A percentile compares a stretch with the other conserved stretches of the same genome.
Evolutionary conservation across 1,140 invertebrate species (phyloP).

Genomic region (Trigoniulus corallinus): DNA sequence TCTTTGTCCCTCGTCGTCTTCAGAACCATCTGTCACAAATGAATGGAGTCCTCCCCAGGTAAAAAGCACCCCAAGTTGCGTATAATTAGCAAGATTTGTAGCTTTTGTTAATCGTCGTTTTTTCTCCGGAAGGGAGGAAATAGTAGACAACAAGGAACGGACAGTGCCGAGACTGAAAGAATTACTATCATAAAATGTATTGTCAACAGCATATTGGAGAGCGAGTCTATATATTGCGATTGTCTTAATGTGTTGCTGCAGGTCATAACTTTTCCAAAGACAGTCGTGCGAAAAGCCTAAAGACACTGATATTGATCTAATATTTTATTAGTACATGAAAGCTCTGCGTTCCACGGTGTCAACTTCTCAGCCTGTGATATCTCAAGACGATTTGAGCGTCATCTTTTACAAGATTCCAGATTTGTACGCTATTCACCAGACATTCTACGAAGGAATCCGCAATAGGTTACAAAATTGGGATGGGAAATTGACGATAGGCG

Average conservation of each 20-base stretch:
- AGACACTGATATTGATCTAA: not conserved
- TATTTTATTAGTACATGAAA: constrained; percentile 64
- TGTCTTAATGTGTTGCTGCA: constrained; percentile 72
- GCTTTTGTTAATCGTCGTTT: no score
- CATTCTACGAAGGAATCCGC: constrained; percentile 54
- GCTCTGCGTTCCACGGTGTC: constrained; percentile 68
- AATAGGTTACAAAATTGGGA: constrained; percentile 49
- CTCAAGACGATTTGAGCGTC: constrained; percentile 68
- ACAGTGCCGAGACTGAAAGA: constrained; percentile 45
- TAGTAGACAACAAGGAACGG: constrained; percentile 12
- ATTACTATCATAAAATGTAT: constrained; percentile 66
- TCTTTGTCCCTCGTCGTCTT: constrained; percentile 6
- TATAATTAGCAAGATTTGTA: not conserved
- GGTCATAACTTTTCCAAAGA: constrained; percentile 31
- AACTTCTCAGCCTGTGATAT: constrained; percentile 75
- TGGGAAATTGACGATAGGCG: constrained; percentile 46
- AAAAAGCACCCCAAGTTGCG: not conserved
- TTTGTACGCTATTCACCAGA: constrained; percentile 57
- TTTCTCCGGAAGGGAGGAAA: constrained; percentile 28
- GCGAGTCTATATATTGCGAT: constrained; percentile 75
- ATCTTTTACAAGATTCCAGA: constrained; percentile 89
- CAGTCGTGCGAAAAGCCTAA: not conserved
- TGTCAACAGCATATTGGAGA: constrained; percentile 72
- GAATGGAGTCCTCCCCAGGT: not conserved
- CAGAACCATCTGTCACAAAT: not conserved